Percentiles rank a stretch among this genome's conserved stretches.
Conservation (phyloP, 2,113 vertebrate genomes). For the Archocentrus centrarchus region DNA sequence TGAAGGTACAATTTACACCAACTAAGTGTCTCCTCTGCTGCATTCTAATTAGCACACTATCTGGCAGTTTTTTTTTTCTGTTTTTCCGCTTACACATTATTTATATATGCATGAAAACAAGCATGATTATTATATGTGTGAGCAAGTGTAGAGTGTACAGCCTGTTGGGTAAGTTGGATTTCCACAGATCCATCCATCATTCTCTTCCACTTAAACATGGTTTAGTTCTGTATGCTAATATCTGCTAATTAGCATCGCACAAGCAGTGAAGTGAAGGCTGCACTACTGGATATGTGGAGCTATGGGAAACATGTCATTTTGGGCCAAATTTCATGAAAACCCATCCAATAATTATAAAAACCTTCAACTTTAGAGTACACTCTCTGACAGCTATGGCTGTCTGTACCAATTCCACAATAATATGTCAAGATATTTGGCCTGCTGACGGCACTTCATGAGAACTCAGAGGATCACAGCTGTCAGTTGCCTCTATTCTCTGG, state of each 20-base stretch:
- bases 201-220: too few relatives aligned
- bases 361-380: background rate
- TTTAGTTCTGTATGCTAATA: background rate
- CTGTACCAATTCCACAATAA: background rate
- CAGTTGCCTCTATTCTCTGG: background rate
- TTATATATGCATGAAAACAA: conserved; percentile 14
- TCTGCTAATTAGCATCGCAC: background rate
- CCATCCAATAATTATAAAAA: background rate
- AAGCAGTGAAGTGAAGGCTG: background rate
- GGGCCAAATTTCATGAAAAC: background rate
- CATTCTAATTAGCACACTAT: conserved; percentile 30
- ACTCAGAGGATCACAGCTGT: conserved; percentile 1
- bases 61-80: background rate
- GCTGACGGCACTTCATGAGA: background rate
- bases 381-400: background rate
- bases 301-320: background rate
- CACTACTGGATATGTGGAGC: background rate
- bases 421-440: background rate
- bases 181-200: too few relatives aligned
- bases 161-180: background rate
- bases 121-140: background rate
- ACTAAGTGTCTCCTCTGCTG: conserved; percentile 22
- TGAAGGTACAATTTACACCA: conserved; percentile 8
- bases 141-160: background rate
- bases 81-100: background rate